Conservation (phyloP, 2,888 invertebrate genomes). For the Amblyteles armatorius region DNA sequence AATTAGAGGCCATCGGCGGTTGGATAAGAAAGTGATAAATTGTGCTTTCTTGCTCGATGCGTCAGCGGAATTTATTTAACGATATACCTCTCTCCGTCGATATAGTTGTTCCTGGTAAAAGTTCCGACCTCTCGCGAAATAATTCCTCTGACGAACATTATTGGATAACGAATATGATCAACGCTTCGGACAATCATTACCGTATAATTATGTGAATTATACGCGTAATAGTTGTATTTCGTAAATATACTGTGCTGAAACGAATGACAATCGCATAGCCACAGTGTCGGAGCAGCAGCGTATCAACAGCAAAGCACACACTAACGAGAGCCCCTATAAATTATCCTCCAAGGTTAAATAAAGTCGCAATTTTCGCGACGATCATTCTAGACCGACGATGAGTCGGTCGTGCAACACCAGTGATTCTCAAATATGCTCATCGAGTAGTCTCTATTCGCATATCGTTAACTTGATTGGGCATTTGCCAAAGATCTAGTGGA, state of each 20-base stretch:
- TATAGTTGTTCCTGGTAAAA: slow-evolving; percentile 29
- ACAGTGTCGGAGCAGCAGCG: slow-evolving; percentile 16
- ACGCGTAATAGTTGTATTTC: background rate
- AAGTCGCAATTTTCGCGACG: slow-evolving; percentile 62
- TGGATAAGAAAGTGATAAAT: slow-evolving; percentile 41
- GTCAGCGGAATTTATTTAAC: slow-evolving; percentile 19
- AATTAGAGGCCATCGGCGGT: slow-evolving; percentile 32
- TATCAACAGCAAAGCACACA: slow-evolving; percentile 48
- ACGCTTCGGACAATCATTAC: slow-evolving; percentile 39
- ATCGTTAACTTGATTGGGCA: background rate
- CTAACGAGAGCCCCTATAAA: slow-evolving; percentile 61
- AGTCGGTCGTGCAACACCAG: slow-evolving; percentile 49
- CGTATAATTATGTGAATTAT: slow-evolving; percentile 36
- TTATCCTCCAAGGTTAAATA: slow-evolving; percentile 63
- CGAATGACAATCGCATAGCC: background rate
- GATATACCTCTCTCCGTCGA: background rate
- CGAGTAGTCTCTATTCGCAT: background rate
- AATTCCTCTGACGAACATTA: slow-evolving; percentile 35
- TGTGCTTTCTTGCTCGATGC: slow-evolving; percentile 15
- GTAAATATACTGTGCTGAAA: background rate
- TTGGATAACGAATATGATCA: slow-evolving; percentile 48
- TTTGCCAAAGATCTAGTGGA: background rate
- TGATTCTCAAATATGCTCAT: slow-evolving; percentile 58
- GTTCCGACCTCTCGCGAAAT: slow-evolving; percentile 30
- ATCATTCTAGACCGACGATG: slow-evolving; percentile 58